Evolutionary conservation across 2,888 invertebrate species (phyloP).

Genomic region (Proisotoma minuta): DNA sequence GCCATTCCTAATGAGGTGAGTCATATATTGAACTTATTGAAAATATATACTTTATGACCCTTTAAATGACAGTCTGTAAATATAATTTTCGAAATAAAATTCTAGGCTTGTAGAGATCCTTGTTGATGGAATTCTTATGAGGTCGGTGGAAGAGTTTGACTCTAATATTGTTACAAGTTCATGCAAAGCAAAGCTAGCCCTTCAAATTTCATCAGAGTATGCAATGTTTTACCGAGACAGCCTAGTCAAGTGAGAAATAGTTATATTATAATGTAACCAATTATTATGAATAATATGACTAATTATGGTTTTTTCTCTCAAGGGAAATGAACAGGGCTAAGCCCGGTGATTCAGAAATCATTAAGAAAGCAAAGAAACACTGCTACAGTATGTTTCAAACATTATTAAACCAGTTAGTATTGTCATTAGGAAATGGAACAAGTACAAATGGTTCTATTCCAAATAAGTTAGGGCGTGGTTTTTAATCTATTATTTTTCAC

Average conservation of each 20-base stretch:
- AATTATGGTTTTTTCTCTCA: background rate
- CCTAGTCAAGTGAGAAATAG: background rate
- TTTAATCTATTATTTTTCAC: too few relatives aligned
- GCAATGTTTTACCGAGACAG: background rate
- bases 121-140: background rate
- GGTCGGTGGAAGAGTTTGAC: background rate
- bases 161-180: background rate
- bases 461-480: too few relatives aligned
- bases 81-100: background rate
- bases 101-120: too few relatives aligned
- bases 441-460: too few relatives aligned
- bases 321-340: background rate
- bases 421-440: too few relatives aligned
- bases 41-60: background rate
- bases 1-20: background rate
- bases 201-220: slow-evolving; percentile 1
- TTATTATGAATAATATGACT: background rate
- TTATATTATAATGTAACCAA: background rate
- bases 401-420: too few relatives aligned
- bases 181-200: slow-evolving; percentile 1
- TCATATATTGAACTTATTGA: background rate
- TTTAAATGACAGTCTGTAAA: too few relatives aligned
- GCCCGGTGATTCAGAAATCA: background rate
- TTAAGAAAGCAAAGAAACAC: background rate
- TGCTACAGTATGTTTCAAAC: background rate